Percentiles rank a stretch among this genome's conserved stretches.
phyloP scores from a whole-genome alignment of 2,797 vertebrate genomes.

The Halcyon smyrnensis region DNA sequence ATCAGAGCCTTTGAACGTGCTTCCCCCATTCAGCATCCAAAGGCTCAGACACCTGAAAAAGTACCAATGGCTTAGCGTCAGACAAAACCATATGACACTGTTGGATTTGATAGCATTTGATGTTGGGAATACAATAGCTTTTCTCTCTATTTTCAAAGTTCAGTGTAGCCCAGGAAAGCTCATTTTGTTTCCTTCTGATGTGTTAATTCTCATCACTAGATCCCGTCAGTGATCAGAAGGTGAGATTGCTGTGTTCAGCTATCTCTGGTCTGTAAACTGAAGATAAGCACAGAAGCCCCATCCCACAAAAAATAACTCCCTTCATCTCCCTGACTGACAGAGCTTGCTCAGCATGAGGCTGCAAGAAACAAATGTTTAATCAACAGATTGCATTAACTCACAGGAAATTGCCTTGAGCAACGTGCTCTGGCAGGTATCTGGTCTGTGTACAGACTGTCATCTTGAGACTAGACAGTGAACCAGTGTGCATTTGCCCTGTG shows the following conservation, averaged over 20 bases:
- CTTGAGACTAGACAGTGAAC: not conserved
- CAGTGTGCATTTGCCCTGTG: not conserved
- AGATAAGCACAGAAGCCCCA: not conserved
- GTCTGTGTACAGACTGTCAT: constrained; percentile 7
- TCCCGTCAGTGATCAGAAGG: not conserved
- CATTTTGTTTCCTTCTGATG: not conserved
- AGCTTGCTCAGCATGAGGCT: constrained; percentile 61
- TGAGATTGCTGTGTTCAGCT: not conserved
- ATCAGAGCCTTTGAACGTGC: not conserved
- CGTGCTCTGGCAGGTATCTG: constrained; percentile 61
- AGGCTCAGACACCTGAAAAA: not conserved
- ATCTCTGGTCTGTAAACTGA: not conserved
- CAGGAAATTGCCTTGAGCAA: constrained; percentile 69
- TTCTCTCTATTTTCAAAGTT: not conserved
- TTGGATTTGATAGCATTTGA: not conserved
- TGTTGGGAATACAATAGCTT: not conserved
- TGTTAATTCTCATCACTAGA: not conserved
- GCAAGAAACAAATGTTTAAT: constrained; percentile 68
- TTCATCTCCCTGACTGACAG: constrained; percentile 32
- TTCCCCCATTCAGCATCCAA: not conserved
- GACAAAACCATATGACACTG: not conserved
- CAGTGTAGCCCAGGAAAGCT: not conserved
- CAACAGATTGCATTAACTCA: constrained; percentile 50
- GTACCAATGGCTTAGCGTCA: not conserved
- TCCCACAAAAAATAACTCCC: not conserved